Percentiles rank a stretch among this genome's conserved stretches.
Conservation (phyloP, 2,797 vertebrate genomes). For the Dromococcyx pavoninus region DNA sequence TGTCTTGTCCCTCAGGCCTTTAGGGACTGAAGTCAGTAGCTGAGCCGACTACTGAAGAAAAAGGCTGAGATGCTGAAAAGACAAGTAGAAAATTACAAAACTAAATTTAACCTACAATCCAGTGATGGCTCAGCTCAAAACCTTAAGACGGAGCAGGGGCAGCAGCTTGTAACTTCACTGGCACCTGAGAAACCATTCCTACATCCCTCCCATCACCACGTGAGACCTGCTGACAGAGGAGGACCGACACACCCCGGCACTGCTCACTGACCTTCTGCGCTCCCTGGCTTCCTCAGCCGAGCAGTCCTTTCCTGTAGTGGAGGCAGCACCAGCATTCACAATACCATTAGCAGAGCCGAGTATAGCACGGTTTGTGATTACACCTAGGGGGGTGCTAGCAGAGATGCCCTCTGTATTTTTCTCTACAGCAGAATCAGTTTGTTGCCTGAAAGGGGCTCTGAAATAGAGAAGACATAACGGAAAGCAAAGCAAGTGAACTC, state of each 20-base stretch:
- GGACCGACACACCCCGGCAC: not conserved
- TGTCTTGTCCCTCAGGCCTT: not conserved
- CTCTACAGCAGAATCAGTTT: constrained; percentile 71
- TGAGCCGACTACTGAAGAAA: not conserved
- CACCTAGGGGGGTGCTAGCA: constrained; percentile 73
- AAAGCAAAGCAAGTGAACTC: constrained; percentile 61
- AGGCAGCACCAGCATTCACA: constrained; percentile 35
- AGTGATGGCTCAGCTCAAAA: not conserved
- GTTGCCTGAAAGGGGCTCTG: constrained; percentile 76
- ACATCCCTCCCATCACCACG: not conserved
- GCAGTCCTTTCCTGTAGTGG: constrained; percentile 65
- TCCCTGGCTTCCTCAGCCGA: constrained; percentile 74
- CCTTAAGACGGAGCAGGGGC: not conserved
- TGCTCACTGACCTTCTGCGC: constrained; percentile 74
- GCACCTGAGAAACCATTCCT: not conserved
- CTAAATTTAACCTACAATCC: not conserved
- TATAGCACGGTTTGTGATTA: constrained; percentile 74
- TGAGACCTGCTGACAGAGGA: not conserved
- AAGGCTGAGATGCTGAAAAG: not conserved
- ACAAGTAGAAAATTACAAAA: not conserved
- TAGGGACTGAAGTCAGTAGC: not conserved
- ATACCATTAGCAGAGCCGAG: constrained; percentile 69
- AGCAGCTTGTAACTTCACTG: not conserved
- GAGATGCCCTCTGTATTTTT: constrained; percentile 65
- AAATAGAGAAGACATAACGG: constrained; percentile 64